Percentiles rank a stretch among this genome's conserved stretches.
Conservation (phyloP, 2,797 vertebrate species). For the Petrocephalus schoutedeni region DNA sequence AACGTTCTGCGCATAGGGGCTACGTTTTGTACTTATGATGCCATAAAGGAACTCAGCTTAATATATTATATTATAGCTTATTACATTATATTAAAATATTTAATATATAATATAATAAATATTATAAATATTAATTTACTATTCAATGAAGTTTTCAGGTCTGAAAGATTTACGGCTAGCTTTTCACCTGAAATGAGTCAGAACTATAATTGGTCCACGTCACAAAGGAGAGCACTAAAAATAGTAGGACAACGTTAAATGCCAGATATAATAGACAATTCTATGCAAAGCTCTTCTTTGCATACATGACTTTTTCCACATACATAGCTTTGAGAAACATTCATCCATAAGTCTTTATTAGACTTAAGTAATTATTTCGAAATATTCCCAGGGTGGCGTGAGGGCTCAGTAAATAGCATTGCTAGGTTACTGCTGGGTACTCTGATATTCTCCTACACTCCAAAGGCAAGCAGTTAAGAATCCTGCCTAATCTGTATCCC, state of each 20-base stretch:
- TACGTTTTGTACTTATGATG: neutral
- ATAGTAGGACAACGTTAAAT: slow-evolving; percentile 43
- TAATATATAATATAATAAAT: too few species aligned
- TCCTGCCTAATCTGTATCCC: neutral
- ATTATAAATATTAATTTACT: too few species aligned
- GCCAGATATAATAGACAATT: slow-evolving; percentile 38
- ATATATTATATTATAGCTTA: neutral
- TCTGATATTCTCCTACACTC: neutral
- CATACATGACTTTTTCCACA: neutral
- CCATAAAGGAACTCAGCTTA: neutral
- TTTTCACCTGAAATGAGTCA: slow-evolving; percentile 57
- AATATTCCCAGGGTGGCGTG: neutral
- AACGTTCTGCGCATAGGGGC: neutral
- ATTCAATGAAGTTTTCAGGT: slow-evolving; percentile 51
- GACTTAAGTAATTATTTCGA: neutral
- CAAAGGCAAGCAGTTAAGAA: neutral
- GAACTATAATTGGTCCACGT: slow-evolving; percentile 71
- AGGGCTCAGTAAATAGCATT: neutral
- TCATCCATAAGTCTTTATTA: neutral
- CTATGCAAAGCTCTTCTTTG: slow-evolving; percentile 21
- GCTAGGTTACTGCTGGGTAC: neutral
- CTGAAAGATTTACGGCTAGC: slow-evolving; percentile 70
- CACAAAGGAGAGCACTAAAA: slow-evolving; percentile 55
- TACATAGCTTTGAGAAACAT: slow-evolving; percentile 13
- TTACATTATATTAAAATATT: too few species aligned